phyloP scores from a whole-genome alignment of 2,113 vertebrate species.

The Prolemur simus region DNA sequence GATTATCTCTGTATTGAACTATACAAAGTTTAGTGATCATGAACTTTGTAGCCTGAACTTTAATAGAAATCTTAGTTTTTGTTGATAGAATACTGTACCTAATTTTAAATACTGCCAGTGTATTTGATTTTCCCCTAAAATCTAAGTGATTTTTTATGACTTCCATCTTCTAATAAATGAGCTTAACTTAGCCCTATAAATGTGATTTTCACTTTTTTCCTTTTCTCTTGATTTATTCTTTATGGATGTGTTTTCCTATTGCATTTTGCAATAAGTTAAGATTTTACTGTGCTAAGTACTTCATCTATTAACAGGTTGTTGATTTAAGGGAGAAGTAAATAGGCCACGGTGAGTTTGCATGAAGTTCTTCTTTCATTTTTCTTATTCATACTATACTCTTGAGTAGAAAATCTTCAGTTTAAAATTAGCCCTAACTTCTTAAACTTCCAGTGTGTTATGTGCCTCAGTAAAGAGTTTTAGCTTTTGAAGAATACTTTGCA shows the following conservation, averaged over 20 bases:
- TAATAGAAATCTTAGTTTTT: background rate
- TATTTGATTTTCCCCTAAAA: background rate
- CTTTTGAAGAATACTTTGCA: background rate
- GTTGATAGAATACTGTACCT: background rate
- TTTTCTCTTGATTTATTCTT: background rate
- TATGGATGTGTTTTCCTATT: background rate
- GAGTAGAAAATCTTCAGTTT: background rate
- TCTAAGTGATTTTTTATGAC: background rate
- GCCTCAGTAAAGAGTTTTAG: background rate
- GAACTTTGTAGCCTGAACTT: background rate
- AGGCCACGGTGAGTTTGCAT: background rate
- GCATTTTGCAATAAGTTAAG: background rate
- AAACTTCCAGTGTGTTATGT: background rate
- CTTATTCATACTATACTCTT: background rate
- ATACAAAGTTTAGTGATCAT: background rate
- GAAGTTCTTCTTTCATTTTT: background rate
- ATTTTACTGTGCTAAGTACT: background rate
- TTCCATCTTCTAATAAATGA: constrained; percentile 14
- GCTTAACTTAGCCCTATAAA: background rate
- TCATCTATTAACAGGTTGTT: background rate
- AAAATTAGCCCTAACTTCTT: background rate
- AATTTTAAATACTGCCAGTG: background rate
- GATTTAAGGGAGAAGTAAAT: background rate
- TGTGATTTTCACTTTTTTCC: background rate
- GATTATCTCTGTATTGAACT: background rate